Evolutionary conservation across 1,140 invertebrate species (phyloP).

Genomic region (Episyrphus balteatus): DNA sequence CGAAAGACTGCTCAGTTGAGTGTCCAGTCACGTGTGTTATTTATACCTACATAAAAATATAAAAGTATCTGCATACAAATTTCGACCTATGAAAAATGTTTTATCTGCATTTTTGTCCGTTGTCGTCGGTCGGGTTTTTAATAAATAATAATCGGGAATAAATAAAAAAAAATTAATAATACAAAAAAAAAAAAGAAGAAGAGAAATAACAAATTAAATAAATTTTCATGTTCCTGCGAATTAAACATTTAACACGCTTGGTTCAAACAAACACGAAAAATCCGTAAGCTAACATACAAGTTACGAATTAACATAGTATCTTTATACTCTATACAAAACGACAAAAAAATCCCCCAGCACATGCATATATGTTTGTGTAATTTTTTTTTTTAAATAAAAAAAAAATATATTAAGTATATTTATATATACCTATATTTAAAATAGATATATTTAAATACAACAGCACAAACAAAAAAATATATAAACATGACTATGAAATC

Average conservation of each 20-base stretch:
- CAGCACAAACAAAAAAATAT: background rate
- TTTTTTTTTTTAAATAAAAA: background rate
- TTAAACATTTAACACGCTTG: background rate
- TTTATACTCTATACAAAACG: background rate
- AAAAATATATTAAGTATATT: background rate
- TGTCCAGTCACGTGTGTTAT: too few relatives aligned
- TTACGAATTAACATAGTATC: too few relatives aligned
- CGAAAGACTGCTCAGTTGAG: too few relatives aligned
- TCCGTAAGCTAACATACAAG: too few relatives aligned
- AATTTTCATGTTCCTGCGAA: background rate
- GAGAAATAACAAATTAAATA: slow-evolving; percentile 8
- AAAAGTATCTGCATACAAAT: too few relatives aligned
- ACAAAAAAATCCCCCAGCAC: background rate
- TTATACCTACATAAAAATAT: too few relatives aligned
- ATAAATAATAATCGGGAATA: slow-evolving; percentile 7
- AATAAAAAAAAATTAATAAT: slow-evolving; percentile 6
- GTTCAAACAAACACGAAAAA: too few relatives aligned
- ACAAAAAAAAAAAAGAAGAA: slow-evolving; percentile 11
- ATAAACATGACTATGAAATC: slow-evolving; percentile 38
- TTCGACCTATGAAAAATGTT: too few relatives aligned
- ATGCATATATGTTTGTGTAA: too few relatives aligned
- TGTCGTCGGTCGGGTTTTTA: too few relatives aligned
- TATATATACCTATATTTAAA: background rate
- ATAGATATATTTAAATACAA: too few relatives aligned
- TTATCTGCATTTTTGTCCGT: too few relatives aligned